Evolutionary conservation across 2,797 vertebrate species (phyloP).

Genomic region (Steatocranus sp.): DNA sequence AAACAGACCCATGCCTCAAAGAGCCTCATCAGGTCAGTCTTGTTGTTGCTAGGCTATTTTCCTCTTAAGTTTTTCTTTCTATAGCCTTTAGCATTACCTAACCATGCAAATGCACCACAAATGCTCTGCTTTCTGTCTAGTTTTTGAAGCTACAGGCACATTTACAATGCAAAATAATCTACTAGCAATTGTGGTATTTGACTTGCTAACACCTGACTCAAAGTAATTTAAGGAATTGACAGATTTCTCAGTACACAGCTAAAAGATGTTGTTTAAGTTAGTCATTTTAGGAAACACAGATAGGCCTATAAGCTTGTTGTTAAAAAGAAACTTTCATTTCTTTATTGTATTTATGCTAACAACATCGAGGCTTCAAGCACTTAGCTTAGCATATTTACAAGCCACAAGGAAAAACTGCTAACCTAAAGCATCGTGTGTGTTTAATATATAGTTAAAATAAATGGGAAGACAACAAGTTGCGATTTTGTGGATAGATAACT

Average conservation of each 20-base stretch:
- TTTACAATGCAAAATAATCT: rapidly evolving
- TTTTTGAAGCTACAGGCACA: background rate
- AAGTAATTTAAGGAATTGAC: background rate
- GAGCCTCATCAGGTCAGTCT: background rate
- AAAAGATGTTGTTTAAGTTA: background rate
- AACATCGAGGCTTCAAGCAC: background rate
- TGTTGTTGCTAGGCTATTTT: background rate
- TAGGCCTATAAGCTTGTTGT: background rate
- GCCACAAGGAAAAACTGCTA: background rate
- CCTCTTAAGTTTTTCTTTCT: background rate
- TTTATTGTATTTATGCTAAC: background rate
- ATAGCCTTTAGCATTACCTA: background rate
- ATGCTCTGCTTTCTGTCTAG: background rate
- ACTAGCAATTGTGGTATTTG: rapidly evolving
- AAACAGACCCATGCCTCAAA: background rate
- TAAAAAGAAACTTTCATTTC: background rate
- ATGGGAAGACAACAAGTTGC: background rate
- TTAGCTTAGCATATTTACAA: background rate
- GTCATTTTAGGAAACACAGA: background rate
- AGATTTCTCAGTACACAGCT: rapidly evolving
- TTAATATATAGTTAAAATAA: background rate
- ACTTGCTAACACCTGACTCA: background rate
- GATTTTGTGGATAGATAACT: background rate
- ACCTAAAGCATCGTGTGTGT: rapidly evolving
- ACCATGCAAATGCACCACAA: background rate